Conservation (phyloP, 2,888 invertebrate species). For the Leptopterna dolabrata region DNA sequence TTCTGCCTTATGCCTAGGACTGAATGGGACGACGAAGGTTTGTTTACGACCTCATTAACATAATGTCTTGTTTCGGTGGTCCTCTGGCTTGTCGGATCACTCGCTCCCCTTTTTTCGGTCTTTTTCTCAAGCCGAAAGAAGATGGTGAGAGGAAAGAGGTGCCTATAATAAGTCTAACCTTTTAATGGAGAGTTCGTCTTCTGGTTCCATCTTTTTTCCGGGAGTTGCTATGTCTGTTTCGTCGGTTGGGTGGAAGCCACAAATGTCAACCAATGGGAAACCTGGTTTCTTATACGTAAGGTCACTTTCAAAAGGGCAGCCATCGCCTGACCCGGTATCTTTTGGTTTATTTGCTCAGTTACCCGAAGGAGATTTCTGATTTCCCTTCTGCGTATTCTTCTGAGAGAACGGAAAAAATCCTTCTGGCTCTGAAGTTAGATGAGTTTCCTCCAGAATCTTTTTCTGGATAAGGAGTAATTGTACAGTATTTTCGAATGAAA, state of each 20-base stretch:
- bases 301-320: neutral
- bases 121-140: neutral
- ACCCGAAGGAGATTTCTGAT: too few relatives aligned
- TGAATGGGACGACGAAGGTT: neutral
- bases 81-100: neutral
- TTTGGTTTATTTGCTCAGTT: neutral
- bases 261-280: conserved; percentile 27
- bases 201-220: neutral
- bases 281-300: neutral
- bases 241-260: neutral
- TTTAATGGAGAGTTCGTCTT: neutral
- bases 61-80: neutral
- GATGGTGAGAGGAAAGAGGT: neutral
- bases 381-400: too few relatives aligned
- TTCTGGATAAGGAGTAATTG: too few relatives aligned
- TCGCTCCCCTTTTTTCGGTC: neutral
- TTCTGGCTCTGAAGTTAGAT: too few relatives aligned
- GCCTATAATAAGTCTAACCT: conserved; percentile 11
- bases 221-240: neutral
- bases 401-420: too few relatives aligned
- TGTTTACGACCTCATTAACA: neutral
- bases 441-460: too few relatives aligned
- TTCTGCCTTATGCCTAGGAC: neutral
- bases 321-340: neutral
- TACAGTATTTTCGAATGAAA: too few relatives aligned